phyloP scores from a whole-genome alignment of 2,888 invertebrate genomes.

The Dermolepida albohirtum region DNA sequence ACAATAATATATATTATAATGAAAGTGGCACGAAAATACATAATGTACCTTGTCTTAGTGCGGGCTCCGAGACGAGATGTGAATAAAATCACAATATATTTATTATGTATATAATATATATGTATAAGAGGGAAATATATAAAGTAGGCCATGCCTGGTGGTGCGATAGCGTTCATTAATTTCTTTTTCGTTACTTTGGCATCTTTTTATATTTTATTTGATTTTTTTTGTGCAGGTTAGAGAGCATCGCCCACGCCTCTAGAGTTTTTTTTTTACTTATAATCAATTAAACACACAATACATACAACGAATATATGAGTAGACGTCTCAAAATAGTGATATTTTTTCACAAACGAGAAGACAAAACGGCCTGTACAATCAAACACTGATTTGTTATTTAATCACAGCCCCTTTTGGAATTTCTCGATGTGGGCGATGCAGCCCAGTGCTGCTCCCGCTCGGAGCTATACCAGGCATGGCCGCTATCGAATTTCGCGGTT shows the following conservation, averaged over 20 bases:
- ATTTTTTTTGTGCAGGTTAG: conserved; percentile 48
- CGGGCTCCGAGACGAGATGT: conserved; percentile 49
- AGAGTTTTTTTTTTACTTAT: conserved; percentile 40
- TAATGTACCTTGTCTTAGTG: conserved; percentile 44
- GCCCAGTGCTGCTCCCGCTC: conserved; percentile 33
- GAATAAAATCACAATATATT: conserved; percentile 33
- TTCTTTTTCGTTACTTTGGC: conserved; percentile 52
- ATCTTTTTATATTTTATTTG: conserved; percentile 49
- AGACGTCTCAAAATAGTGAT: conserved; percentile 63
- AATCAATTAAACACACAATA: conserved; percentile 55
- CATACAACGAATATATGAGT: conserved; percentile 59
- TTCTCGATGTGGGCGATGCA: conserved; percentile 66
- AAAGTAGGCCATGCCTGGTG: conserved; percentile 44
- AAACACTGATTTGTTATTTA: conserved; percentile 74
- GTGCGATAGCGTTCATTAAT: conserved; percentile 54
- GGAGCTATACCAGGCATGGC: conserved; percentile 42
- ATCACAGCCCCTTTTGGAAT: conserved; percentile 88
- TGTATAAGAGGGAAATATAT: conserved; percentile 47
- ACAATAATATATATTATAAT: conserved; percentile 49
- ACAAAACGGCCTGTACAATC: conserved; percentile 78
- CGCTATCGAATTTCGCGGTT: background rate
- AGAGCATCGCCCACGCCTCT: conserved; percentile 46
- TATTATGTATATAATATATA: conserved; percentile 8
- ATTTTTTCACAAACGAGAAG: conserved; percentile 67
- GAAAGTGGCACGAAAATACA: conserved; percentile 39